Percentiles rank a stretch among this genome's conserved stretches.
These are phyloP conservation scores for Neodiprion lecontei DNA, from an alignment of 1,140 invertebrate species.

Conservation along the genomic window DNA sequence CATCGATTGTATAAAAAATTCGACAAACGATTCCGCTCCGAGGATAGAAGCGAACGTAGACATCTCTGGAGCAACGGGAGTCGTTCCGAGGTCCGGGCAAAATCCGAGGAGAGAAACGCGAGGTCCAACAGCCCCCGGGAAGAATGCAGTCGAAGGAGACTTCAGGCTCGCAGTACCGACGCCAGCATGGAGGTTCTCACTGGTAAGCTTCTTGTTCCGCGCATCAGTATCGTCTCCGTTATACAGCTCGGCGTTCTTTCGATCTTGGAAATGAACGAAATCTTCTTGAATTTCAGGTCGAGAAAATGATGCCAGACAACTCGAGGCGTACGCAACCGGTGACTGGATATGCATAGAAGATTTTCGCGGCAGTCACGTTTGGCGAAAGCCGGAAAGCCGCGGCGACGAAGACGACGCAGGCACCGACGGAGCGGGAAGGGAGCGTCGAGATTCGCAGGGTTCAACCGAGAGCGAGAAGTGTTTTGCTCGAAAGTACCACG, in stretches of 20 bases:
- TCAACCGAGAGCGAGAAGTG: slow-evolving; percentile 88
- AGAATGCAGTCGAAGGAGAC: slow-evolving; percentile 67
- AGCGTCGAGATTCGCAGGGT: slow-evolving; percentile 67
- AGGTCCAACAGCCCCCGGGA: slow-evolving; percentile 62
- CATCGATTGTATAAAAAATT: slow-evolving; percentile 79
- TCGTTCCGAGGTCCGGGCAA: slow-evolving; percentile 74
- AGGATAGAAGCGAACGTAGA: slow-evolving; percentile 71
- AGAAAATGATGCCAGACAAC: slow-evolving; percentile 73
- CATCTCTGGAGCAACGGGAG: slow-evolving; percentile 70
- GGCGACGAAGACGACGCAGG: slow-evolving; percentile 53
- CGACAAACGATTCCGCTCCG: slow-evolving; percentile 82
- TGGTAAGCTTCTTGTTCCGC: slow-evolving; percentile 69
- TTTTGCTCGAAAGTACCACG: slow-evolving; percentile 85
- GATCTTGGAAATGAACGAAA: not conserved
- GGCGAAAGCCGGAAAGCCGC: slow-evolving; percentile 67
- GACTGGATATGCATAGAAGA: slow-evolving; percentile 82
- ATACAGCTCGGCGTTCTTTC: not conserved
- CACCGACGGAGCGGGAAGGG: slow-evolving; percentile 45
- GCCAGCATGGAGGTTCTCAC: slow-evolving; percentile 76
- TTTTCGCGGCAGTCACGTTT: slow-evolving; percentile 73
- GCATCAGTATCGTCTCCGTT: slow-evolving; percentile 37
- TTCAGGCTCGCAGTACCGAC: slow-evolving; percentile 74
- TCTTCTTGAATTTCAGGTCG: slow-evolving; percentile 51
- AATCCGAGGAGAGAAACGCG: slow-evolving; percentile 78
- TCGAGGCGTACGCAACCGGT: slow-evolving; percentile 73